Percentiles rank a stretch among this genome's conserved stretches.
Evolutionary conservation across 2,888 invertebrate genomes (phyloP).

Genomic region (Trichopria drosophilae): DNA sequence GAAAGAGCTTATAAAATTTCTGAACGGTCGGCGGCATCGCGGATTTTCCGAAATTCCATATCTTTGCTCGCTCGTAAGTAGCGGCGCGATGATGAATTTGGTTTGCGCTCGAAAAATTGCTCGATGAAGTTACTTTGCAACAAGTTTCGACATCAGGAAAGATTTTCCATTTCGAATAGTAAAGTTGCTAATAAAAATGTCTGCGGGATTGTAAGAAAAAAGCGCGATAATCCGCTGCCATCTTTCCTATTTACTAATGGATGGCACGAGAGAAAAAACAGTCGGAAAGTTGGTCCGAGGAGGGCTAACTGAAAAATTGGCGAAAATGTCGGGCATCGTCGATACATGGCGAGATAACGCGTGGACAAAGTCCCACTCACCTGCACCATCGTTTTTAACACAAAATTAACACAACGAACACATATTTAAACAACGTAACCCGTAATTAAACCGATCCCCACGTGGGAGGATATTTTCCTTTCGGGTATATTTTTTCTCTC

Average conservation of each 20-base stretch:
- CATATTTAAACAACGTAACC: slow-evolving; percentile 57
- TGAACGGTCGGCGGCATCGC: too few species aligned
- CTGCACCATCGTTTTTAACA: slow-evolving; percentile 56
- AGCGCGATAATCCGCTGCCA: slow-evolving; percentile 59
- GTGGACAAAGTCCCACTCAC: slow-evolving; percentile 48
- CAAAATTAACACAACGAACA: slow-evolving; percentile 56
- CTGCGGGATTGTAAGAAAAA: slow-evolving; percentile 51
- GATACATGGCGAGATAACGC: slow-evolving; percentile 30
- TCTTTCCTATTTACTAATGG: slow-evolving; percentile 59
- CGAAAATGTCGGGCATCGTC: slow-evolving; percentile 27
- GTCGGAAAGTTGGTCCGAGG: slow-evolving; percentile 54
- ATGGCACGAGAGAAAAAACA: slow-evolving; percentile 56
- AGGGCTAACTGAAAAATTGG: slow-evolving; percentile 46
- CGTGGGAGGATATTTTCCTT: slow-evolving; percentile 59
- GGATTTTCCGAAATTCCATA: too few species aligned
- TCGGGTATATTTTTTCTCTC: slow-evolving; percentile 55
- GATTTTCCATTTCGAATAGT: too few species aligned
- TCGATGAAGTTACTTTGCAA: slow-evolving; percentile 41
- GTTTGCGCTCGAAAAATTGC: slow-evolving; percentile 39
- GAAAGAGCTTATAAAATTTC: too few species aligned
- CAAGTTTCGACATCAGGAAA: slow-evolving; percentile 31
- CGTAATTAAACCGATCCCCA: slow-evolving; percentile 57
- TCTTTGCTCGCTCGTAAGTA: too few species aligned
- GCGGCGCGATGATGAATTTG: slow-evolving; percentile 23
- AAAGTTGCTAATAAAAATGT: slow-evolving; percentile 53